These are phyloP conservation scores for Allobates femoralis DNA, from an alignment of 2,797 vertebrate genomes.

Conservation along the genomic window DNA sequence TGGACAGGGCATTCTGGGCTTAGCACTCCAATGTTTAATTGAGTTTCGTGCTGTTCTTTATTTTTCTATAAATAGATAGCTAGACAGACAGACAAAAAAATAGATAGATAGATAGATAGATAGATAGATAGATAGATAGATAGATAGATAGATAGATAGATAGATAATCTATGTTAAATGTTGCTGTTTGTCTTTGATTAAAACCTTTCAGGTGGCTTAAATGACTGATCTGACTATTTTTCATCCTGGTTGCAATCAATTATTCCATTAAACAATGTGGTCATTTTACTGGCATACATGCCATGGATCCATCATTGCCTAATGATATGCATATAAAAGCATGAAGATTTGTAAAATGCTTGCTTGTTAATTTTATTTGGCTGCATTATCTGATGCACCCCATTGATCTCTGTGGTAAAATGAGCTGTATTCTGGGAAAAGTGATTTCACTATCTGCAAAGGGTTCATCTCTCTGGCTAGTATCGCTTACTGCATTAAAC, in stretches of 20 bases:
- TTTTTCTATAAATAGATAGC: no score
- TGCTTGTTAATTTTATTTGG: conserved; percentile 10
- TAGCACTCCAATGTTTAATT: no score
- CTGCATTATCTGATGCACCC: neutral
- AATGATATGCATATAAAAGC: neutral
- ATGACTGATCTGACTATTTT: neutral
- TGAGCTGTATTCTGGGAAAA: conserved; percentile 23
- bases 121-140: neutral
- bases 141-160: neutral
- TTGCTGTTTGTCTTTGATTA: neutral
- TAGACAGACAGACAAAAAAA: neutral
- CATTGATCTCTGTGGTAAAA: conserved; percentile 14
- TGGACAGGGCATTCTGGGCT: no score
- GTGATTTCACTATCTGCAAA: conserved; percentile 1
- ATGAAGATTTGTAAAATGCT: neutral
- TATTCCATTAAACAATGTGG: neutral
- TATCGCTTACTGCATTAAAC: conserved; percentile 21
- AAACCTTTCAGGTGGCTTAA: neutral
- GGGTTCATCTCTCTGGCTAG: conserved; percentile 15
- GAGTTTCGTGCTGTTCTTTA: no score
- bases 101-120: neutral
- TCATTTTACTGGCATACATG: conserved; percentile 1
- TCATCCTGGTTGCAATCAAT: neutral
- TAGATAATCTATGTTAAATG: neutral
- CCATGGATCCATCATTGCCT: neutral